These are phyloP conservation scores for Nebria salina DNA, from an alignment of 2,888 invertebrate species.

Conservation along the genomic window DNA sequence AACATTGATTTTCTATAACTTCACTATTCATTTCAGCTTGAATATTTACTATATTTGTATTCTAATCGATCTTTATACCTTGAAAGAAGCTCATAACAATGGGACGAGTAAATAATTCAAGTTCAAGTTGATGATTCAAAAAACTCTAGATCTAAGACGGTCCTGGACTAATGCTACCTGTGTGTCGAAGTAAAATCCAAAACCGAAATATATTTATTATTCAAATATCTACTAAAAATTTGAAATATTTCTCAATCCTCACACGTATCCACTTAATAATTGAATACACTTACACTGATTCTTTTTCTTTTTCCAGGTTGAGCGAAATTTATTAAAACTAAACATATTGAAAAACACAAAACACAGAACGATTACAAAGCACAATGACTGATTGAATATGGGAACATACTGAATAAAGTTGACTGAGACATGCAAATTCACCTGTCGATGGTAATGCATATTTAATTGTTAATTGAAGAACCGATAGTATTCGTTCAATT, in stretches of 20 bases:
- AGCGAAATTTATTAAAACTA: neutral
- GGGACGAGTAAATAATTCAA: too few species aligned
- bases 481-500: neutral
- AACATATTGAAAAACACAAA: neutral
- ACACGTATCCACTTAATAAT: neutral
- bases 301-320: neutral
- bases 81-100: too few species aligned
- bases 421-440: neutral
- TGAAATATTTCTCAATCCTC: neutral
- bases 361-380: neutral
- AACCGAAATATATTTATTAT: constrained; percentile 29
- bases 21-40: neutral
- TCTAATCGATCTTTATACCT: too few species aligned
- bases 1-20: neutral
- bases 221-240: neutral
- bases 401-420: neutral
- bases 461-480: neutral
- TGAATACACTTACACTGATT: neutral
- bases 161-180: constrained; percentile 21
- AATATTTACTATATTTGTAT: neutral
- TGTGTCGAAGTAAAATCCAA: constrained; percentile 22
- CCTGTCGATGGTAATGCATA: neutral
- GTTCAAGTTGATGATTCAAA: neutral
- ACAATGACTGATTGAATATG: neutral
- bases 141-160: neutral